Base-by-base conservation (phyloP, 2,113 vertebrate species). In the Peromyscus leucopus region DNA sequence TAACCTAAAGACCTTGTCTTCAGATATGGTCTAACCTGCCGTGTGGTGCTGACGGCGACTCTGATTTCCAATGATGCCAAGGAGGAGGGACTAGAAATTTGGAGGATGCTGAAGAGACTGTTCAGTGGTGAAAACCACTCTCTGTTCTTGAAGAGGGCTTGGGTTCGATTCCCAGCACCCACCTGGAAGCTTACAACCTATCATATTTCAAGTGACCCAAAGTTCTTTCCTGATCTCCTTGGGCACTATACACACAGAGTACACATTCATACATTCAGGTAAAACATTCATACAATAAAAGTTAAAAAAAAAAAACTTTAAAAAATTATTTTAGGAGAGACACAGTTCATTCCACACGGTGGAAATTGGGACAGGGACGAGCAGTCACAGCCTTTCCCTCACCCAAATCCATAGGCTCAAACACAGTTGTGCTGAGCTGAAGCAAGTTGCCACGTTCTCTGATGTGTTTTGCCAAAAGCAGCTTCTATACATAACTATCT, bases 301-400 rank as follows among this genome's bases (percentile, higher is more conserved):
- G 9, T 10, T 9, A 11, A 51, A 28, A 57, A 31, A 31, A 22
- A 51, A 21, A 26, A 28, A 33, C 39, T 91, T 46, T 33, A 36
- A 5, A 7, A 11, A 26, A 8, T 21, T 15, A 12, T 26, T 31
- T 31, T 15, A 13, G 16, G 17, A 17, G 7, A 2, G 2, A 15
- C 4, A 17, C 3, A 0, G 2, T 31, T 42, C 11, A 24, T 7
- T 7, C 31, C 3, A 36, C 0, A 36, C 59, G 1, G 19, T 21
- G 39, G 39, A 48, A 59, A 42, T 0, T 61, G 61, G n/a, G 1
- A 33, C 4, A 22, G 26, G 7, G 17, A 33, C 13, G 72, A 19
- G 7, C 11, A 26, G 15, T 78, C 4, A 21, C 2, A 7, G 55
- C 11, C 5, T 15, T 31, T 31, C 21, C 51, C 46, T 59, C 28